Base-by-base conservation (phyloP, 2,888 invertebrate genomes). In the Dyspetes luteomarginatus region DNA sequence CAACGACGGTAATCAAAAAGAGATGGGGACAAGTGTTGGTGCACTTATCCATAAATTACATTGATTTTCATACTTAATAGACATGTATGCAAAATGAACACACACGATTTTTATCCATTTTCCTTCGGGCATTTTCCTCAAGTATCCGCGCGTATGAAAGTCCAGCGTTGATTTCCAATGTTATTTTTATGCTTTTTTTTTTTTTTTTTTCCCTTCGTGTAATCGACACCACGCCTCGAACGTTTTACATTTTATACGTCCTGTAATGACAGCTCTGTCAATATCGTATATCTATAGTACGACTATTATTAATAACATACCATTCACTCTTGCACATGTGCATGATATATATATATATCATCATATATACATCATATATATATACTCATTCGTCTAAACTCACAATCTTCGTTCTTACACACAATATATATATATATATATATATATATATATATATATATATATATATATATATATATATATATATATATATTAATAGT, bases 141-240 rank as follows among this genome's bases (percentile, higher is more conserved):
- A 41, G 12, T 58, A 12, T 36, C 7, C 48, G 48, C 36, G 7
- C 43, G 15, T 12, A 45, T 48, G n/a, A 7, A 43, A 60, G 22
- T 5, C 41, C 22, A 36, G n/a, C 68, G 45, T 74, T 69, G 7
- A 62, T 78, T 72, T 69, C 12, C 68, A 58, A 12, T 56, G 50
- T 26, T 28, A 1, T 3, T 19, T 65, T 22, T 72, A 9, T 72
- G 43, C 22, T 64, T 69, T 19, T 52, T 68, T 67, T 30, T 52
- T 9, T 28, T 45, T 50, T 7, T 56, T 48, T 58, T 56, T 15
- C 0, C 30, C 58, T 41, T 28, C 68, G 56, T 28, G 48, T 65
- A 79, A 79, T 74, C 56, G 64, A 79, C 60, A 74, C 79, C 79
- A 74, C 79, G 69, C 79, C 79, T 79, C 50, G 67, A 48, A 41